Percentiles rank a stretch among this genome's conserved stretches.
Evolutionary conservation across 2,113 vertebrate species (phyloP).

Genomic region (Vicugna pacos): DNA sequence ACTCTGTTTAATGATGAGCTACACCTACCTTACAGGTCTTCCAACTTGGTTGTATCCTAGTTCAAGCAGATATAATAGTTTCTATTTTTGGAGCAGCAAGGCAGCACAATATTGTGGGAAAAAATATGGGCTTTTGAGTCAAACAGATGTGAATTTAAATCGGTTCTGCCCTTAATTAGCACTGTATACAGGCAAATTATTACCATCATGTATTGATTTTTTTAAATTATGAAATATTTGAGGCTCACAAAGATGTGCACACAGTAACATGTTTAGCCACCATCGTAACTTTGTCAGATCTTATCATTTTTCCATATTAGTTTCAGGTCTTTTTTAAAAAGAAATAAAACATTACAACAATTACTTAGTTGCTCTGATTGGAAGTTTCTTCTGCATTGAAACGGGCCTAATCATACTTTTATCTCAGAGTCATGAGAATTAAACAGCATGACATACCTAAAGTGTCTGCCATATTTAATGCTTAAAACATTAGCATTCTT

Average conservation of each 20-base stretch:
- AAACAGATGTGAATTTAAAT: constrained; percentile 7
- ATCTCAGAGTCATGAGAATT: background rate
- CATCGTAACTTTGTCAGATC: background rate
- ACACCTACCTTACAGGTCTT: background rate
- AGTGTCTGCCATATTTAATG: background rate
- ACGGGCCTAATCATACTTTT: background rate
- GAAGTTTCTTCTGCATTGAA: constrained; percentile 16
- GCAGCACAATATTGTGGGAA: background rate
- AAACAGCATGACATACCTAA: background rate
- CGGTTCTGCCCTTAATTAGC: constrained; percentile 21
- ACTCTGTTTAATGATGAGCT: background rate
- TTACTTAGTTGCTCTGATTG: background rate
- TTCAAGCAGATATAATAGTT: background rate
- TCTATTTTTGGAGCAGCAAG: background rate
- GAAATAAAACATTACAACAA: background rate
- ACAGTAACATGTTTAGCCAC: background rate
- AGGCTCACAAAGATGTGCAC: background rate
- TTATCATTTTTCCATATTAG: background rate
- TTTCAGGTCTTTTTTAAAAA: constrained; percentile 18
- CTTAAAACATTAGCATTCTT: background rate
- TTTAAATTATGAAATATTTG: constrained; percentile 27
- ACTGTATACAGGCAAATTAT: background rate
- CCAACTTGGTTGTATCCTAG: background rate
- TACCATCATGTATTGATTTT: background rate
- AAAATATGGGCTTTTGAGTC: constrained; percentile 6